Evolutionary conservation across 2,888 invertebrate species (phyloP).

Genomic region (Apodemia zela): DNA sequence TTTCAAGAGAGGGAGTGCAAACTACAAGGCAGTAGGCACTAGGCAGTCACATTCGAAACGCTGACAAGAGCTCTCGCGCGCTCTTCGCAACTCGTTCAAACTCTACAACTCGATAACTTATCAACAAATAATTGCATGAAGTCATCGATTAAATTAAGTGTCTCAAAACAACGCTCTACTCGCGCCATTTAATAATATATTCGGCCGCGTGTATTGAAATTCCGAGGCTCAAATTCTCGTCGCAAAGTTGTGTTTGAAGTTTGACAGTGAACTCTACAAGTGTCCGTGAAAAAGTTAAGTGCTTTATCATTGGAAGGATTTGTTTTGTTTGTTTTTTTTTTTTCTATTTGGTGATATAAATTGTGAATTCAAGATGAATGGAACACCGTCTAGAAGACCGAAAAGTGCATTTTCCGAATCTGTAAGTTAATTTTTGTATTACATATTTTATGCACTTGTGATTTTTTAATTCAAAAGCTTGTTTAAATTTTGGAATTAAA

Average conservation of each 20-base stretch:
- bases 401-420: slow-evolving; percentile 73
- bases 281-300: slow-evolving; percentile 72
- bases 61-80: slow-evolving; percentile 53
- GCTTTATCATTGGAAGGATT: slow-evolving; percentile 55
- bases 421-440: slow-evolving; percentile 45
- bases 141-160: slow-evolving; percentile 73
- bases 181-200: neutral
- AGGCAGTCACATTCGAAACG: slow-evolving; percentile 57
- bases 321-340: slow-evolving; percentile 50
- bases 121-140: slow-evolving; percentile 72
- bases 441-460: too few species aligned
- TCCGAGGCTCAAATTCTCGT: slow-evolving; percentile 33
- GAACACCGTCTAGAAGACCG: slow-evolving; percentile 69
- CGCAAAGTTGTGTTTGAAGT: slow-evolving; percentile 42
- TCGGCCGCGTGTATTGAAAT: neutral
- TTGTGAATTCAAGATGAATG: slow-evolving; percentile 60
- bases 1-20: slow-evolving; percentile 12
- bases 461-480: too few species aligned
- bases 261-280: slow-evolving; percentile 66
- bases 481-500: too few species aligned
- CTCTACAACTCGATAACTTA: slow-evolving; percentile 63
- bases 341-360: slow-evolving; percentile 20
- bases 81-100: slow-evolving; percentile 37
- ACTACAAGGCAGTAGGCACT: slow-evolving; percentile 21
- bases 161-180: slow-evolving; percentile 30